A percentile compares a stretch with the other conserved stretches of the same genome.
Evolutionary conservation across 2,113 vertebrate genomes (phyloP).

Genomic region (Suncus etruscus): DNA sequence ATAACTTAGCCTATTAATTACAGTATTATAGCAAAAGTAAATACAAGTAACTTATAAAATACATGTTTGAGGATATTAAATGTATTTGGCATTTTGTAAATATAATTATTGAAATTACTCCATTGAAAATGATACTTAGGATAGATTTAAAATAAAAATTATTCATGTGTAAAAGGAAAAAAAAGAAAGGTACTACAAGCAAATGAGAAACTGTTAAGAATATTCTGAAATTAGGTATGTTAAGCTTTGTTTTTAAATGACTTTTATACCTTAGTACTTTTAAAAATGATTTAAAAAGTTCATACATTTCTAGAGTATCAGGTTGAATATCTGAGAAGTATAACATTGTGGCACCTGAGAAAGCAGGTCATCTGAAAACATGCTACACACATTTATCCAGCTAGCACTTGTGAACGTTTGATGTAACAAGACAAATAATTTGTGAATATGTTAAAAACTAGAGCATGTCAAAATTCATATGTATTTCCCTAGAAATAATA

Average conservation of each 20-base stretch:
- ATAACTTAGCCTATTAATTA: background rate
- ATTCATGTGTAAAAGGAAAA: background rate
- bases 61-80: background rate
- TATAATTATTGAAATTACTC: background rate
- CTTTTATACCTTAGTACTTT: conserved; percentile 17
- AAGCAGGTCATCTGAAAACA: conserved; percentile 11
- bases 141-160: conserved; percentile 22
- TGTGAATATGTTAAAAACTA: background rate
- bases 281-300: conserved; percentile 41
- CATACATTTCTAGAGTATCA: conserved; percentile 18
- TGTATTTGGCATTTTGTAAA: background rate
- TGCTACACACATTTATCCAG: background rate
- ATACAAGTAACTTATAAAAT: background rate
- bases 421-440: no score
- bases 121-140: background rate
- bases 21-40: background rate
- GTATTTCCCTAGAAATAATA: no score
- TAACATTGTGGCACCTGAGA: background rate
- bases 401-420: no score
- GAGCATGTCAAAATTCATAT: no score
- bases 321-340: conserved; percentile 30
- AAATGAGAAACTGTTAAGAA: background rate
- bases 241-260: background rate
- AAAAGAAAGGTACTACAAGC: background rate
- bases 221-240: no score